Percentiles rank a stretch among this genome's conserved stretches.
Conservation (phyloP, 2,797 vertebrate species). For the Acanthurus tractus region DNA sequence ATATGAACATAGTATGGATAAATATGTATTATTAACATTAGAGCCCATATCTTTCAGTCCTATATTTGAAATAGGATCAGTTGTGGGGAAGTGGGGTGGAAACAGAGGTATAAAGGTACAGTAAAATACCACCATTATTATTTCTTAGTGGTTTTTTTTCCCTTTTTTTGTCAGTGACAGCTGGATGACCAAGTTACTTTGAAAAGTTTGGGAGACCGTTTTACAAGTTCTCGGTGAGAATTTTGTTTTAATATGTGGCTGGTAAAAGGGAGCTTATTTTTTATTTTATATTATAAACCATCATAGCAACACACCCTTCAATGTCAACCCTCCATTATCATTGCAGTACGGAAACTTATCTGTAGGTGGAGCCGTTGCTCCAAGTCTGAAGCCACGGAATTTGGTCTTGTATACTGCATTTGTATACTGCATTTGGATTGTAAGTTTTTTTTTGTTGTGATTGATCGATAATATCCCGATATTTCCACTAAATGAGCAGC, state of each 20-base stretch:
- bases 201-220: slow-evolving; percentile 76
- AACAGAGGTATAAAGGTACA: slow-evolving; percentile 67
- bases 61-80: slow-evolving; percentile 67
- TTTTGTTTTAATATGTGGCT: slow-evolving; percentile 81
- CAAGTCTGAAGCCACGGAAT: slow-evolving; percentile 60
- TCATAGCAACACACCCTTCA: slow-evolving; percentile 33
- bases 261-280: slow-evolving; percentile 73
- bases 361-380: slow-evolving; percentile 77
- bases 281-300: slow-evolving; percentile 41
- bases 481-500: slow-evolving; percentile 43
- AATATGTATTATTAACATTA: slow-evolving; percentile 75
- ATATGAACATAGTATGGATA: slow-evolving; percentile 80
- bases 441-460: slow-evolving; percentile 30
- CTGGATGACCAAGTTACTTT: slow-evolving; percentile 85
- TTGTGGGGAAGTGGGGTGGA: slow-evolving; percentile 39
- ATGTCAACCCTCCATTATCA: slow-evolving; percentile 20
- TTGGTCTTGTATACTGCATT: slow-evolving; percentile 74
- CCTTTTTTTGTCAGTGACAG: slow-evolving; percentile 61
- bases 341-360: slow-evolving; percentile 78
- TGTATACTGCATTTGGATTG: slow-evolving; percentile 72
- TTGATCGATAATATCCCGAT: slow-evolving; percentile 23
- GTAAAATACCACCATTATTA: slow-evolving; percentile 66
- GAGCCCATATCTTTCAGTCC: slow-evolving; percentile 74
- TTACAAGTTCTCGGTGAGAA: slow-evolving; percentile 70
- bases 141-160: slow-evolving; percentile 48